Percentiles rank a stretch among this genome's conserved stretches.
phyloP scores from a whole-genome alignment of 2,888 invertebrate species.

The Agonopterix alstromeriana region DNA sequence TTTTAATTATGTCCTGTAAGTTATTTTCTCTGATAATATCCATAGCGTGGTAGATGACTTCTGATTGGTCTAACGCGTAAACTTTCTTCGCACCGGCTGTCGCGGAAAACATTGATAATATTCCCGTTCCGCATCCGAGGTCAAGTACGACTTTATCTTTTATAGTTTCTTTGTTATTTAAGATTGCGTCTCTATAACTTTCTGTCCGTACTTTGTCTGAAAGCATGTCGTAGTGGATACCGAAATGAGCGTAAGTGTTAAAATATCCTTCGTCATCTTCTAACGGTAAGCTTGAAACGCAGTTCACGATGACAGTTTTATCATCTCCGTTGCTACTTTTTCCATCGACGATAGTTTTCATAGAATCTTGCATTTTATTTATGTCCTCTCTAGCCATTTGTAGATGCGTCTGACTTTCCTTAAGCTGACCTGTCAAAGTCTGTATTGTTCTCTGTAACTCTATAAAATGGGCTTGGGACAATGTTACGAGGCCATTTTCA shows the following conservation, averaged over 20 bases:
- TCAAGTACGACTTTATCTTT: conserved; percentile 91
- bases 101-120: conserved; percentile 98
- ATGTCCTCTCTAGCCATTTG: conserved; percentile 79
- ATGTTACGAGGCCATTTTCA: conserved; percentile 78
- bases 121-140: conserved; percentile 98
- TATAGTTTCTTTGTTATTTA: conserved; percentile 82
- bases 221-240: conserved; percentile 96
- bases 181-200: conserved; percentile 90
- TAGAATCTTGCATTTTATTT: conserved; percentile 76
- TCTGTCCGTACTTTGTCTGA: conserved; percentile 91
- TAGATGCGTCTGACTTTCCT: conserved; percentile 76
- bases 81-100: conserved; percentile 94
- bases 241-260: conserved; percentile 91
- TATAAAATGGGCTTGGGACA: conserved; percentile 77
- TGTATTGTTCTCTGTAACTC: conserved; percentile 79
- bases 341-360: conserved; percentile 72
- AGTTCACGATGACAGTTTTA: conserved; percentile 34
- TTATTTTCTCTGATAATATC: conserved; percentile 94
- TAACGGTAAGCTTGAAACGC: conserved; percentile 67
- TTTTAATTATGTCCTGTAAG: conserved; percentile 81
- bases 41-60: conserved; percentile 96
- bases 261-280: conserved; percentile 87
- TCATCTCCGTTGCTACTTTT: conserved; percentile 26
- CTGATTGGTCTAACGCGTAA: conserved; percentile 96
- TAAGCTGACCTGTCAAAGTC: conserved; percentile 72